Percentiles rank a stretch among this genome's conserved stretches.
phyloP scores from a whole-genome alignment of 2,888 invertebrate genomes.

The Agonopterix arenella region DNA sequence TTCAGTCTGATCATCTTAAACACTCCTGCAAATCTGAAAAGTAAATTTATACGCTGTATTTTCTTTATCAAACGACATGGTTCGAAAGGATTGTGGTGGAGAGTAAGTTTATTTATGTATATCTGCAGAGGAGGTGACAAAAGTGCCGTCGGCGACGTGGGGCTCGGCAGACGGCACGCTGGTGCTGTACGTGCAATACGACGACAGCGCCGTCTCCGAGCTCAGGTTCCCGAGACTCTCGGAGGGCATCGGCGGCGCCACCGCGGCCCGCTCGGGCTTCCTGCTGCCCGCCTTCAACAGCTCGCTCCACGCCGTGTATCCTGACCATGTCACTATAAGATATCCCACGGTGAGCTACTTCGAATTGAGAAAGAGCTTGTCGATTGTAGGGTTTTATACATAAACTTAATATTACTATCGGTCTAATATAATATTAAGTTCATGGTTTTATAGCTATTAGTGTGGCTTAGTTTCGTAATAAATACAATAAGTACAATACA shows the following conservation, averaged over 20 bases:
- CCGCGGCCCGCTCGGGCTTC: slow-evolving; percentile 74
- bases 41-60: no score
- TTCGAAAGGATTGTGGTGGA: no score
- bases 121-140: slow-evolving; percentile 89
- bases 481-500: no score
- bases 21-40: no score
- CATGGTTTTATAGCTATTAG: no score
- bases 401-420: no score
- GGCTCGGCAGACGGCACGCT: slow-evolving; percentile 88
- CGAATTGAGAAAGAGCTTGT: no score
- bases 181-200: slow-evolving; percentile 91
- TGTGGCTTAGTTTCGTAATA: no score
- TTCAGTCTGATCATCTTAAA: no score
- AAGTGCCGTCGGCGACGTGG: slow-evolving; percentile 90
- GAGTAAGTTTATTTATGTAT: slow-evolving; percentile 12
- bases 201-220: slow-evolving; percentile 87
- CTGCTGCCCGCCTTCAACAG: slow-evolving; percentile 54
- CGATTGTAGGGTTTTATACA: no score
- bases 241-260: slow-evolving; percentile 78
- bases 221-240: slow-evolving; percentile 90
- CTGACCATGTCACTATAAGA: slow-evolving; percentile 86
- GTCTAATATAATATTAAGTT: no score
- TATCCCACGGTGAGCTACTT: slow-evolving; percentile 84
- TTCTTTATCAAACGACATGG: no score
- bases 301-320: slow-evolving; percentile 81